Evolutionary conservation across 2,888 invertebrate genomes (phyloP).

Genomic region (Salpingus planirostris): DNA sequence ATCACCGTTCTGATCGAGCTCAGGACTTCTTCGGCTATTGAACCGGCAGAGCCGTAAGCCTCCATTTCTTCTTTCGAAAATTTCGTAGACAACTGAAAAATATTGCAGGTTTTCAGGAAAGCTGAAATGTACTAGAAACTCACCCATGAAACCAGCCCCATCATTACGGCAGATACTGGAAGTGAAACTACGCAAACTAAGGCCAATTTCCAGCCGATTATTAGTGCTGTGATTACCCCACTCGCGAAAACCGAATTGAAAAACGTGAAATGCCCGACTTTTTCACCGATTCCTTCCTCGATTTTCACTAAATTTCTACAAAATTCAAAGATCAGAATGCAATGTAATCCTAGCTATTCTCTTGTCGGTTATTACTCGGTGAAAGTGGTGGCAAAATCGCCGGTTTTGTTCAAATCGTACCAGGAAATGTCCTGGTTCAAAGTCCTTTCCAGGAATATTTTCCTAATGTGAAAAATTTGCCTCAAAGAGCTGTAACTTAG

Average conservation of each 20-base stretch:
- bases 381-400: slow-evolving; percentile 62
- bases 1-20: slow-evolving; percentile 66
- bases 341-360: no score
- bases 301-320: slow-evolving; percentile 44
- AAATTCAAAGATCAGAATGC: no score
- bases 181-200: slow-evolving; percentile 70
- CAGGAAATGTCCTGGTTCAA: slow-evolving; percentile 61
- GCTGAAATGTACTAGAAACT: slow-evolving; percentile 1
- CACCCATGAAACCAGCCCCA: slow-evolving; percentile 67
- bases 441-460: slow-evolving; percentile 26
- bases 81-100: slow-evolving; percentile 49
- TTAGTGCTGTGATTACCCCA: slow-evolving; percentile 63
- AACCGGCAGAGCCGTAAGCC: slow-evolving; percentile 66
- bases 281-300: slow-evolving; percentile 79
- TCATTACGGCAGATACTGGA: slow-evolving; percentile 66
- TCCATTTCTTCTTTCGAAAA: slow-evolving; percentile 58
- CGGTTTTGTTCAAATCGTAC: slow-evolving; percentile 60
- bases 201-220: slow-evolving; percentile 78
- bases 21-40: slow-evolving; percentile 70
- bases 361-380: no score
- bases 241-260: slow-evolving; percentile 60
- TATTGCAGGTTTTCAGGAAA: no score
- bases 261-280: slow-evolving; percentile 64
- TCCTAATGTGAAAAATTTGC: slow-evolving; percentile 45
- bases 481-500: slow-evolving; percentile 62